Evolutionary conservation across 2,888 invertebrate species (phyloP).

Genomic region (Dicyrtomina minuta): DNA sequence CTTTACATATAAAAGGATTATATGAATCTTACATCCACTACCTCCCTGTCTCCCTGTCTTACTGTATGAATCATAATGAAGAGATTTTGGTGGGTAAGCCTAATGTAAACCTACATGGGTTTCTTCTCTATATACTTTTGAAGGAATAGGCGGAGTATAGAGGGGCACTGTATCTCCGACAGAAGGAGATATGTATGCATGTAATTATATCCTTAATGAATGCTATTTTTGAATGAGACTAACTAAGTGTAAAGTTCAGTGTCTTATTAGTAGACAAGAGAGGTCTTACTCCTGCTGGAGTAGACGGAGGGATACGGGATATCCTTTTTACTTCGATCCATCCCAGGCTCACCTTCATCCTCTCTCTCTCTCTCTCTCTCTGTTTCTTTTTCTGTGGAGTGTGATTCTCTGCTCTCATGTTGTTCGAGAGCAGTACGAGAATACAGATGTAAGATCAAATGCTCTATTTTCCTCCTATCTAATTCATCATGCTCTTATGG

Average conservation of each 20-base stretch:
- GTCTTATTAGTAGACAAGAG: constrained; percentile 2
- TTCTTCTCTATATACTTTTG: not conserved
- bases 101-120: too few species aligned
- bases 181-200: too few species aligned
- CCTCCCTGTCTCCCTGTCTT: not conserved
- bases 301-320: not conserved
- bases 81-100: too few species aligned
- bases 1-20: not conserved
- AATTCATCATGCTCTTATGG: not conserved
- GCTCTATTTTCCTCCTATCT: constrained; percentile 1
- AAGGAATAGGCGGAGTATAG: not conserved
- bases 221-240: not conserved
- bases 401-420: not conserved
- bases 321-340: not conserved
- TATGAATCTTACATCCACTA: too few species aligned
- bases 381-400: not conserved
- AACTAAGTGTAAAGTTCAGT: constrained; percentile 10
- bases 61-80: not conserved
- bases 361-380: not conserved
- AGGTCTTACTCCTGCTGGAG: too few species aligned
- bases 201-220: not conserved
- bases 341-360: constrained; percentile 1
- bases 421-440: not conserved
- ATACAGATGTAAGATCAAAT: too few species aligned
- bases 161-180: not conserved